These are phyloP conservation scores for Lontra canadensis DNA, from an alignment of 2,113 vertebrate species.

Conservation along the genomic window DNA sequence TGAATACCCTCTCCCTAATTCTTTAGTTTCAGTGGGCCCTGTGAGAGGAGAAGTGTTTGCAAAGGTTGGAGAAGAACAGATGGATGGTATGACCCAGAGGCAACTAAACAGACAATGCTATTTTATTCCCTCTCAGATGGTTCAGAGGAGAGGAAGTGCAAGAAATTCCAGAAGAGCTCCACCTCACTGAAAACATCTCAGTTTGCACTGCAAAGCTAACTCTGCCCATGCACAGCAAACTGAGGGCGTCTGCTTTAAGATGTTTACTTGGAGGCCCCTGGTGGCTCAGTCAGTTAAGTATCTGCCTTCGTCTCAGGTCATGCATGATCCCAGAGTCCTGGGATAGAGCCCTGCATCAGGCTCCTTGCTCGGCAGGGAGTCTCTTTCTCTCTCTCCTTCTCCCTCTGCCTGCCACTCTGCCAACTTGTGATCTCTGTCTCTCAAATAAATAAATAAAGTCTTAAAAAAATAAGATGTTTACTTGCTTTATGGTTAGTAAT, in stretches of 20 bases:
- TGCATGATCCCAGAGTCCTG: too few species aligned
- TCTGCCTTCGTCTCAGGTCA: too few species aligned
- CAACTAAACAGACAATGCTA: neutral
- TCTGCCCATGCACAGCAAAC: neutral
- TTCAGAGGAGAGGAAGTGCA: neutral
- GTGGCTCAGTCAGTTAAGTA: too few species aligned
- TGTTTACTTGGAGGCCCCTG: neutral
- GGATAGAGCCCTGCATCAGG: accelerated
- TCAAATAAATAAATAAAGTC: too few species aligned
- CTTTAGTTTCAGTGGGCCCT: neutral
- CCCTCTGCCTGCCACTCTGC: too few species aligned
- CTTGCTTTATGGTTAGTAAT: neutral
- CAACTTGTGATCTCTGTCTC: too few species aligned
- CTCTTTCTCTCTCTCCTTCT: too few species aligned
- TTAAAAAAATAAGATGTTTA: too few species aligned
- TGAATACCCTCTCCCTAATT: neutral
- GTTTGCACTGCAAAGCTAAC: neutral
- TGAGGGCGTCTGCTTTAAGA: neutral
- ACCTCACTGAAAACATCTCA: neutral
- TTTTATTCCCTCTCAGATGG: neutral
- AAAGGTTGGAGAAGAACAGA: neutral
- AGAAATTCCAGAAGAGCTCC: neutral
- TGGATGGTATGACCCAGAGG: neutral
- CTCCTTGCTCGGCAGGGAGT: too few species aligned
- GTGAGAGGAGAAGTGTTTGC: neutral